phyloP scores from a whole-genome alignment of 2,888 invertebrate genomes.

The Drosophila paranaensis region DNA sequence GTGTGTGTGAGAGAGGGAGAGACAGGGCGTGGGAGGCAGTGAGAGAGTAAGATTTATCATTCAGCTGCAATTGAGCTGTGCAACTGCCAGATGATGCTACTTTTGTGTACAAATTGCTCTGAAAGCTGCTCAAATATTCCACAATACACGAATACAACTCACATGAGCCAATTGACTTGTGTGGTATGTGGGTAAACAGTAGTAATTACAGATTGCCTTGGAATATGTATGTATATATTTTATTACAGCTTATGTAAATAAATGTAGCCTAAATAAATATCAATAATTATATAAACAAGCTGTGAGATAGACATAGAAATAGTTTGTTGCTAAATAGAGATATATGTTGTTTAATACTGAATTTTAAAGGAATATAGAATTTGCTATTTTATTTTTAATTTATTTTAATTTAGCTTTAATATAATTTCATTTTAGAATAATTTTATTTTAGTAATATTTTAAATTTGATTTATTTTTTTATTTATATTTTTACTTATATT shows the following conservation, averaged over 20 bases:
- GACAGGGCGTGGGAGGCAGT: not conserved
- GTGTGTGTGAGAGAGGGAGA: slow-evolving; percentile 12
- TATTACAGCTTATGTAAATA: too few species aligned
- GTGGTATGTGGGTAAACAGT: not conserved
- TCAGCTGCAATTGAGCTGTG: slow-evolving; percentile 34
- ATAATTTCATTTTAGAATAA: too few species aligned
- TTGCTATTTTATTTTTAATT: too few species aligned
- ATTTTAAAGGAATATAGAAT: too few species aligned
- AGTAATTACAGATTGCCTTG: not conserved
- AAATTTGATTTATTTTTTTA: too few species aligned
- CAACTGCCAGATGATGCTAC: slow-evolving; percentile 44
- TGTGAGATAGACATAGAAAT: too few species aligned
- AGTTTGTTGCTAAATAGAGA: too few species aligned
- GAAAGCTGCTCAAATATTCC: slow-evolving; percentile 22
- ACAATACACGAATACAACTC: slow-evolving; percentile 21
- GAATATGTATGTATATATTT: not conserved
- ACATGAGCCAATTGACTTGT: slow-evolving; percentile 4
- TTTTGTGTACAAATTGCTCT: slow-evolving; percentile 27
- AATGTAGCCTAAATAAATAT: not conserved
- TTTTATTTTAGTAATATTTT: too few species aligned
- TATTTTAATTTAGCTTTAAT: too few species aligned
- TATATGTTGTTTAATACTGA: too few species aligned
- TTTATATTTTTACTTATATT: too few species aligned
- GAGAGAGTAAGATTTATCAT: slow-evolving; percentile 63
- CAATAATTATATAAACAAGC: not conserved